These are phyloP conservation scores for Elanoides forficatus DNA, from an alignment of 2,113 vertebrate species.

Conservation along the genomic window DNA sequence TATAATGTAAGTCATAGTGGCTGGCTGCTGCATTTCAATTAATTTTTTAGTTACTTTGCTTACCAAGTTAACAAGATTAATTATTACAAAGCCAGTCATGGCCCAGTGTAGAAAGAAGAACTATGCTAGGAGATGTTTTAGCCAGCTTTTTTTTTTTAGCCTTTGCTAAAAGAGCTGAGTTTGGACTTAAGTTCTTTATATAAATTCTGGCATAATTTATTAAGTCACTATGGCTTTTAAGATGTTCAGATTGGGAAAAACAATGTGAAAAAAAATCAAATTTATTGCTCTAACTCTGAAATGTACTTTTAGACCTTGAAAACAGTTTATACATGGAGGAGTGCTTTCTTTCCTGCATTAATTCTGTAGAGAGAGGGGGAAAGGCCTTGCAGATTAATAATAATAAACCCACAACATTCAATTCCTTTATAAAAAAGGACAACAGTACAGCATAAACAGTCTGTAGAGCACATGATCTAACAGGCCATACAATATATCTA, in stretches of 20 bases:
- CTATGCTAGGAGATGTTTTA: not conserved
- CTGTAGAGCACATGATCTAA: not conserved
- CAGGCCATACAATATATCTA: not conserved
- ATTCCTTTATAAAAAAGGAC: not conserved
- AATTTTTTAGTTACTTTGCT: not conserved
- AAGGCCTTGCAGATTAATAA: not conserved
- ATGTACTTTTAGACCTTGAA: not conserved
- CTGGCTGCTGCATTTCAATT: not conserved
- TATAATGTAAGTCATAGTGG: not conserved
- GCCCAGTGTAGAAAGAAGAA: not conserved
- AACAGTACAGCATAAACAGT: not conserved
- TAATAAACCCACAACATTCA: not conserved
- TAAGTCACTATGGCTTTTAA: not conserved
- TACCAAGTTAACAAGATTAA: not conserved
- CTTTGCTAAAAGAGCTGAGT: not conserved
- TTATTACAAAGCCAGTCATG: not conserved
- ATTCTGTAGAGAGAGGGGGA: not conserved
- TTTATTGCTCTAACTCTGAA: not conserved
- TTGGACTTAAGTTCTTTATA: not conserved
- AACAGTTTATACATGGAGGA: not conserved
- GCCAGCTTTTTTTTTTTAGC: not conserved
- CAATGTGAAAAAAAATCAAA: not conserved
- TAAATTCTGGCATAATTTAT: not conserved
- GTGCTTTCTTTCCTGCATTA: not conserved
- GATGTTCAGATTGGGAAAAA: not conserved